Evolutionary conservation across 2,797 vertebrate species (phyloP).

Genomic region (Enteromius treurensis): DNA sequence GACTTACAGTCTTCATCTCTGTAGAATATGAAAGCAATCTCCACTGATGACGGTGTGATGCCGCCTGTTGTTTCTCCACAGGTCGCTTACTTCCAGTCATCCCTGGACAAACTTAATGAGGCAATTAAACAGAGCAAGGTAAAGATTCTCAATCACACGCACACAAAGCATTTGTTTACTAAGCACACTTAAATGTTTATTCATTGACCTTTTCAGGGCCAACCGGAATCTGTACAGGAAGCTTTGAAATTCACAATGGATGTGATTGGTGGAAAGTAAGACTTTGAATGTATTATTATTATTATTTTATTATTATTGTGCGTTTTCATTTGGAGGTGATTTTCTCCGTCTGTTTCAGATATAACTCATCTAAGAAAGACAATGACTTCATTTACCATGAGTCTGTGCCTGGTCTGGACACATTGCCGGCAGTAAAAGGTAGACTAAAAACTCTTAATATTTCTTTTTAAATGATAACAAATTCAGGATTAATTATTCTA

Average conservation of each 20-base stretch:
- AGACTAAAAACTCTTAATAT: background rate
- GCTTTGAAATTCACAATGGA: constrained; percentile 86
- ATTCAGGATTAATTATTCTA: background rate
- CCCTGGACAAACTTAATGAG: constrained; percentile 84
- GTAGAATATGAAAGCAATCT: background rate
- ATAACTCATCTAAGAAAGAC: constrained; percentile 86
- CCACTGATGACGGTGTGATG: background rate
- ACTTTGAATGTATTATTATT: background rate
- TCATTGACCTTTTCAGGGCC: constrained; percentile 72
- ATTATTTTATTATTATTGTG: background rate
- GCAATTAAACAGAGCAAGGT: constrained; percentile 87
- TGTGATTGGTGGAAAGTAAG: constrained; percentile 88
- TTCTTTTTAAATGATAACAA: background rate
- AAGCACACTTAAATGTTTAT: background rate
- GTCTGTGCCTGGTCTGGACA: constrained; percentile 79
- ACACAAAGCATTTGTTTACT: background rate
- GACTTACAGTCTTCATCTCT: background rate
- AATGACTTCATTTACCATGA: constrained; percentile 89
- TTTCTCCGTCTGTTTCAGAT: constrained; percentile 66
- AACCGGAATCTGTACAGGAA: constrained; percentile 82
- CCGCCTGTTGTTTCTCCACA: constrained; percentile 53
- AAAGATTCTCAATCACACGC: constrained; percentile 1
- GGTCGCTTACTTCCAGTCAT: constrained; percentile 85
- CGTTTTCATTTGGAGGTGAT: background rate
- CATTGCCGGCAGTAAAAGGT: constrained; percentile 85